phyloP scores from a whole-genome alignment of 2,113 vertebrate species.

The Alectura lathami region DNA sequence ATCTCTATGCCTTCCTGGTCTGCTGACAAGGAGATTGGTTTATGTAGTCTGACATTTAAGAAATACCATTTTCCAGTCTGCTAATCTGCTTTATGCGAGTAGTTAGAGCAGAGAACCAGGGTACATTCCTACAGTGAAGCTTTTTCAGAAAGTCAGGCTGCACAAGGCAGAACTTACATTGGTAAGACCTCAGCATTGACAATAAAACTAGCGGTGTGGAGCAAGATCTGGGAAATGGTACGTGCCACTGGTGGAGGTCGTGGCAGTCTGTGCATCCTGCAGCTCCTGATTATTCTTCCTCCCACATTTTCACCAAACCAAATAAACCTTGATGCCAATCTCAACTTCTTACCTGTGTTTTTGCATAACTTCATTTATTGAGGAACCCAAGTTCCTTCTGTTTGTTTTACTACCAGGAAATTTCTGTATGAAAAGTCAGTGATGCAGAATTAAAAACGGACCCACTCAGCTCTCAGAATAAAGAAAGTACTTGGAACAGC shows the following conservation, averaged over 20 bases:
- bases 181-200: neutral
- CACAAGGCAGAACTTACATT: neutral
- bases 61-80: constrained; percentile 60
- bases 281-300: neutral
- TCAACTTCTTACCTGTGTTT: neutral
- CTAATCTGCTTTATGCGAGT: constrained; percentile 28
- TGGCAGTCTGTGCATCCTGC: neutral
- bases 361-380: neutral
- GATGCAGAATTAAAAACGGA: neutral
- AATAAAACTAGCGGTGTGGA: neutral
- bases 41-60: constrained; percentile 60
- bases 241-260: rapidly evolving
- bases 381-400: neutral
- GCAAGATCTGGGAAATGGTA: neutral
- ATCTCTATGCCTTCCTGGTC: constrained; percentile 21
- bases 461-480: constrained; percentile 14
- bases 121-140: neutral
- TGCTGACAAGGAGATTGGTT: constrained; percentile 44
- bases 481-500: neutral
- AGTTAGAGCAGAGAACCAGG: neutral
- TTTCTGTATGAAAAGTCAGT: neutral
- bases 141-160: neutral
- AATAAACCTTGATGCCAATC: neutral
- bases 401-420: neutral
- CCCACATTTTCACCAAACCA: neutral